Base-by-base conservation (phyloP, 1,140 invertebrate species). In the Palaemon carinicauda region DNA sequence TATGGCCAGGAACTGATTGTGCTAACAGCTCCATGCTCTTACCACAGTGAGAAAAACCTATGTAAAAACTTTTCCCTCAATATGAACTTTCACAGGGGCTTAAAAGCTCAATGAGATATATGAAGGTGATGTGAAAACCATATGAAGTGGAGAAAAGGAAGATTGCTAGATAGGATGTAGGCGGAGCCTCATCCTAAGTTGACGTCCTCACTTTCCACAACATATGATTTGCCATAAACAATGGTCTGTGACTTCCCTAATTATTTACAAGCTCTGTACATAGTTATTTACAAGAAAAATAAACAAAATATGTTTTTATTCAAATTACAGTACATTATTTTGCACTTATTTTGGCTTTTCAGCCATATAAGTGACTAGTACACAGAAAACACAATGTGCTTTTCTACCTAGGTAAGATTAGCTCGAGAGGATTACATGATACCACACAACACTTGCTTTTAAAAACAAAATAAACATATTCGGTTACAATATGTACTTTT, bases 241-340 rank as follows among this genome's bases (percentile, higher is more conserved):
- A 31, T 79, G 56, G 78, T 80, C 73, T 65, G 83, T 53, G 56
- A 50, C 65, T 73, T 60, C 29, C 29, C 78, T 74, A 41, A 29
- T 41, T 86, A 86, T 86, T 86, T 86, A 86, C 84, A 86, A 21
- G 27, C 73, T 78, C 78, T 86, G 84, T 86, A 86, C 84, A 86
- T n/a, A 80, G 73, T 86, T 84, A 86, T 86, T 86, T 86, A 86
- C 84, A 86, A 17, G 73, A 52, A 78, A 73, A 86, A 54, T 86
- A 86, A 86, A 86, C 77, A 86, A 86, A 86, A 86, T 86, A 86
- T 79, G 51, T 74, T 60, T 75, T 80, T 65, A 65, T 54, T 74
- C 77, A 79, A 51, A 71, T 71, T n/a, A 52, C 73, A 80, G 54
- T 29, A 77, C 73, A 80, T 74, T 29, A 77, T 74, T 75, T 82